Conservation (phyloP, 1,140 invertebrate species). For the Pectinophora gossypiella region DNA sequence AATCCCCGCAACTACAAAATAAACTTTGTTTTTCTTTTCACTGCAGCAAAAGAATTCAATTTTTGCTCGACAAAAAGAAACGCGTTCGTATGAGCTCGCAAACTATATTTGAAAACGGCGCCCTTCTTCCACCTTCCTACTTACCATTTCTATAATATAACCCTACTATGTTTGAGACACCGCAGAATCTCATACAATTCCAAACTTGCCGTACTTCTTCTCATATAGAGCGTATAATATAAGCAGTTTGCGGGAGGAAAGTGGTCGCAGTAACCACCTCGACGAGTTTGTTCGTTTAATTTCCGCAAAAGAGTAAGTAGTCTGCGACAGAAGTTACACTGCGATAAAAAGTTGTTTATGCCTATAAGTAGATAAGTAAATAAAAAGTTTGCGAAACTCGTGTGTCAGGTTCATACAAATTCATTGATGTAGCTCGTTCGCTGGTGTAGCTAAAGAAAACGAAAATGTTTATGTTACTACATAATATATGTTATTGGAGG, state of each 20-base stretch:
- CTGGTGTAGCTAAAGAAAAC: too few relatives aligned
- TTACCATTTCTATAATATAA: slow-evolving; percentile 28
- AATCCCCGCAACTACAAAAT: too few relatives aligned
- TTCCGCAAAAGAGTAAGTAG: slow-evolving; percentile 29
- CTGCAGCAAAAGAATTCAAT: slow-evolving; percentile 10
- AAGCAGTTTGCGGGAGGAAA: slow-evolving; percentile 31
- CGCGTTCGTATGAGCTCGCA: slow-evolving; percentile 16
- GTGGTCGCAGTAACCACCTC: slow-evolving; percentile 22
- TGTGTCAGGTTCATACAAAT: too few relatives aligned
- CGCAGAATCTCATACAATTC: background rate
- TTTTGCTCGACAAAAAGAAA: slow-evolving; percentile 15
- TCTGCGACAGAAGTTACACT: background rate
- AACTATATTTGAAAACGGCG: slow-evolving; percentile 38
- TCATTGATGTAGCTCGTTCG: too few relatives aligned
- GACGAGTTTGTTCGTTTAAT: slow-evolving; percentile 32
- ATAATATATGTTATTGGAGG: too few relatives aligned
- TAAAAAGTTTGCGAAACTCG: too few relatives aligned
- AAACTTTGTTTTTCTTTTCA: background rate
- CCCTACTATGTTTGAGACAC: slow-evolving; percentile 12
- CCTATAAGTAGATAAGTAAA: too few relatives aligned
- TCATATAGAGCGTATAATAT: slow-evolving; percentile 25
- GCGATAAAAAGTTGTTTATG: too few relatives aligned
- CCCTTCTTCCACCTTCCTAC: slow-evolving; percentile 24
- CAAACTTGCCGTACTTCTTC: slow-evolving; percentile 4
- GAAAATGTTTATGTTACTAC: too few relatives aligned